Conservation (phyloP, 1,140 invertebrate genomes). For the Zaprionus capensis region DNA sequence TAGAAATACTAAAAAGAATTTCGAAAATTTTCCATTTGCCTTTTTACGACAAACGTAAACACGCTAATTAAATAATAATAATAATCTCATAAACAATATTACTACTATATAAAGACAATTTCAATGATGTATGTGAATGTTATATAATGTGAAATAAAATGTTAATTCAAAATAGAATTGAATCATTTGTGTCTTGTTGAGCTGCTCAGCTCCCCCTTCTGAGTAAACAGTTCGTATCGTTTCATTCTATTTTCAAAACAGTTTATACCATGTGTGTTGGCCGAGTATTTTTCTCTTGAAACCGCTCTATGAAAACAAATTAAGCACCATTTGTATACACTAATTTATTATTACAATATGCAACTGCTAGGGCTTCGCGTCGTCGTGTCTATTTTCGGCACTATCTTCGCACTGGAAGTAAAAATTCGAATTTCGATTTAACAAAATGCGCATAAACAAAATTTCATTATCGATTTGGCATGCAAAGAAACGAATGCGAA, state of each 20-base stretch:
- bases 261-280: neutral
- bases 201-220: neutral
- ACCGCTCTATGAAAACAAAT: constrained; percentile 8
- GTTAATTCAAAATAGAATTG: neutral
- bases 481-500: neutral
- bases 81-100: neutral
- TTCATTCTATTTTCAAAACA: neutral
- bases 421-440: constrained; percentile 27
- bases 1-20: neutral
- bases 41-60: neutral
- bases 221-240: neutral
- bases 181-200: neutral
- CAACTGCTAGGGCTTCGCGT: constrained; percentile 35
- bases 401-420: neutral
- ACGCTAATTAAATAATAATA: constrained; percentile 4
- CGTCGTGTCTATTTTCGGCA: constrained; percentile 11
- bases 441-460: constrained; percentile 37
- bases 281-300: neutral
- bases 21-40: constrained; percentile 3
- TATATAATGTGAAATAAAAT: constrained; percentile 1
- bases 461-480: constrained; percentile 39
- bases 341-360: constrained; percentile 13
- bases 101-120: neutral
- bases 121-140: neutral
- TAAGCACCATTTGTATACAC: constrained; percentile 3